A percentile compares a stretch with the other conserved stretches of the same genome.
These are phyloP conservation scores for Stenurella melanura DNA, from an alignment of 2,888 invertebrate species.

Conservation along the genomic window DNA sequence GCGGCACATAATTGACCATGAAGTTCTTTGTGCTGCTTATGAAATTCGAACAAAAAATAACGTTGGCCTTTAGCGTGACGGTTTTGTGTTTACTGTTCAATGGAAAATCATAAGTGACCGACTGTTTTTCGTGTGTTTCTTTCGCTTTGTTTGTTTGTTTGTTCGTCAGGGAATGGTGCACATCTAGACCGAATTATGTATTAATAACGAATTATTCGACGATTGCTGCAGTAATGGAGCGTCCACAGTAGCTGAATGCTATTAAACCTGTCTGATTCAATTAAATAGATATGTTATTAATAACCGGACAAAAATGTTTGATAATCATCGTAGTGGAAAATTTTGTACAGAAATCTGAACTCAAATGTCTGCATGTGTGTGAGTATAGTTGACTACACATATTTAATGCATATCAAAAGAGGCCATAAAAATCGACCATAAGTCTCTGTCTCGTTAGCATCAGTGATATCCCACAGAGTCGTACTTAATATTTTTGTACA, in stretches of 20 bases:
- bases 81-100: conserved; percentile 26
- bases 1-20: conserved; percentile 38
- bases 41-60: conserved; percentile 33
- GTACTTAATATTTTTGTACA: too few species aligned
- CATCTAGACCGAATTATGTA: neutral
- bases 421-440: too few species aligned
- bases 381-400: too few species aligned
- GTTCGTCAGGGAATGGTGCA: neutral
- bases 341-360: too few species aligned
- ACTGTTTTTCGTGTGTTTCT: neutral
- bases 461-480: too few species aligned
- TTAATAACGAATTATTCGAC: neutral
- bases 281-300: too few species aligned
- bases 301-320: too few species aligned
- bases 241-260: neutral
- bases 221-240: neutral
- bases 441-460: too few species aligned
- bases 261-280: too few species aligned
- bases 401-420: too few species aligned
- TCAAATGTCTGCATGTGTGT: too few species aligned
- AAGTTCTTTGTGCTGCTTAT: conserved; percentile 38
- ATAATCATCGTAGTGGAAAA: too few species aligned
- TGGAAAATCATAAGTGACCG: conserved; percentile 18
- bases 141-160: neutral
- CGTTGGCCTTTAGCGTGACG: conserved; percentile 32